phyloP scores from a whole-genome alignment of 2,888 invertebrate genomes.

The Cheilosia vernalis region DNA sequence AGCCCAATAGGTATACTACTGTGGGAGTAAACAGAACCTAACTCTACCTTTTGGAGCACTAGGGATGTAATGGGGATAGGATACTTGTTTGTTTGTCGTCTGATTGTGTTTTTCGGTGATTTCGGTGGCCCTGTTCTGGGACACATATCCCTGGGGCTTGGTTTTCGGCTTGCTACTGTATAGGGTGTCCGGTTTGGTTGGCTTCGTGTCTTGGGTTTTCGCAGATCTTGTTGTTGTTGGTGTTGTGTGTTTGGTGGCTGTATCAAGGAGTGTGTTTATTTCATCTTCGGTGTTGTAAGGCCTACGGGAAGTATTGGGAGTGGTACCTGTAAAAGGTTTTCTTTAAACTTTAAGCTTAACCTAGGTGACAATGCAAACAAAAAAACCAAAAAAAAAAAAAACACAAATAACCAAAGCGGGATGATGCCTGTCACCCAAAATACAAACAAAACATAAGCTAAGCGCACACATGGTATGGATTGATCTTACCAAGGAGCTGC shows the following conservation, averaged over 20 bases:
- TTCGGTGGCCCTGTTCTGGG: constrained; percentile 50
- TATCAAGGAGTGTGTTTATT: constrained; percentile 57
- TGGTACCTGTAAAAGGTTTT: constrained; percentile 72
- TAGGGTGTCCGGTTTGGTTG: constrained; percentile 52
- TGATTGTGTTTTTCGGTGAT: constrained; percentile 69
- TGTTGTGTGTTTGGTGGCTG: constrained; percentile 63
- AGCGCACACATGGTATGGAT: constrained; percentile 49
- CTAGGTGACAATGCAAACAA: constrained; percentile 58
- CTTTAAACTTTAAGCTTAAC: constrained; percentile 62
- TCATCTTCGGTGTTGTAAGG: constrained; percentile 60
- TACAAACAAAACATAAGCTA: constrained; percentile 37
- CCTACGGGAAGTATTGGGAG: constrained; percentile 71
- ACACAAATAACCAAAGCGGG: constrained; percentile 19
- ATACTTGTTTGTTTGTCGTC: constrained; percentile 73
- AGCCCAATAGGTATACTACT: constrained; percentile 49
- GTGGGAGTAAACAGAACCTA: constrained; percentile 68
- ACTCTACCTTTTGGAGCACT: constrained; percentile 73
- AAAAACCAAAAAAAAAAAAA: constrained; percentile 22
- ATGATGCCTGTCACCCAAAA: constrained; percentile 40
- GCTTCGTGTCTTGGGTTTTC: constrained; percentile 57
- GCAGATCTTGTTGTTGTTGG: constrained; percentile 54
- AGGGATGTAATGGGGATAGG: constrained; percentile 71
- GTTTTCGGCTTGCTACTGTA: constrained; percentile 61
- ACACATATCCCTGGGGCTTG: constrained; percentile 57
- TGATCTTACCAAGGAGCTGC: constrained; percentile 65